Percentiles rank a stretch among this genome's conserved stretches.
phyloP scores from a whole-genome alignment of 2,888 invertebrate species.

The Blomia tropicalis region DNA sequence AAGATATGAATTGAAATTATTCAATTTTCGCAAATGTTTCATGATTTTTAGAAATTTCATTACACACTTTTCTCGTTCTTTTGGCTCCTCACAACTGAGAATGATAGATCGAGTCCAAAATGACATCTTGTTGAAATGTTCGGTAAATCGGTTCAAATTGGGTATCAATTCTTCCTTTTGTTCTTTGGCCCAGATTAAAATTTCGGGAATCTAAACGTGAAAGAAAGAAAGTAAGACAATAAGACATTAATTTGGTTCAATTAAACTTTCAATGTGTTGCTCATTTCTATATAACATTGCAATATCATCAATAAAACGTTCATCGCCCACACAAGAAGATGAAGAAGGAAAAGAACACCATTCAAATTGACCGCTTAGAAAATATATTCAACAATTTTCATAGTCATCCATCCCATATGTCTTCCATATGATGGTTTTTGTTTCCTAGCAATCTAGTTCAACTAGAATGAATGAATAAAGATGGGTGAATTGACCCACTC shows the following conservation, averaged over 20 bases:
- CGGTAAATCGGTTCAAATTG: constrained; percentile 87
- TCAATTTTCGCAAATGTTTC: constrained; percentile 89
- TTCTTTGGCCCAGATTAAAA: constrained; percentile 89
- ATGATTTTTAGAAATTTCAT: constrained; percentile 93
- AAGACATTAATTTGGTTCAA: too few relatives aligned
- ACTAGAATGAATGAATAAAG: too few relatives aligned
- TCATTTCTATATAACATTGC: too few relatives aligned
- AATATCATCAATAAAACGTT: background rate
- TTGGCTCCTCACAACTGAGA: constrained; percentile 73
- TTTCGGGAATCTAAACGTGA: constrained; percentile 65
- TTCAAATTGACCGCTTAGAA: too few relatives aligned
- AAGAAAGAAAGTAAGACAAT: constrained; percentile 14
- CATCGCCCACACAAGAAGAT: too few relatives aligned
- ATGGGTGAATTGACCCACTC: too few relatives aligned
- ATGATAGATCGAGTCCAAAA: constrained; percentile 93
- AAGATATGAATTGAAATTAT: constrained; percentile 95
- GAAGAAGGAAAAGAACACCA: too few relatives aligned
- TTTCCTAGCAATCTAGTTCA: too few relatives aligned
- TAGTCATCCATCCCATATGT: too few relatives aligned
- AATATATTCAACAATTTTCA: too few relatives aligned
- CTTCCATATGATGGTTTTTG: too few relatives aligned
- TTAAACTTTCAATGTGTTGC: too few relatives aligned
- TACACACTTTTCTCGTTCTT: constrained; percentile 83
- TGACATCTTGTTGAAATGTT: constrained; percentile 98
- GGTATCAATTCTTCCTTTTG: constrained; percentile 93